Evolutionary conservation across 2,888 invertebrate species (phyloP).

Genomic region (Apotomis turbidana): DNA sequence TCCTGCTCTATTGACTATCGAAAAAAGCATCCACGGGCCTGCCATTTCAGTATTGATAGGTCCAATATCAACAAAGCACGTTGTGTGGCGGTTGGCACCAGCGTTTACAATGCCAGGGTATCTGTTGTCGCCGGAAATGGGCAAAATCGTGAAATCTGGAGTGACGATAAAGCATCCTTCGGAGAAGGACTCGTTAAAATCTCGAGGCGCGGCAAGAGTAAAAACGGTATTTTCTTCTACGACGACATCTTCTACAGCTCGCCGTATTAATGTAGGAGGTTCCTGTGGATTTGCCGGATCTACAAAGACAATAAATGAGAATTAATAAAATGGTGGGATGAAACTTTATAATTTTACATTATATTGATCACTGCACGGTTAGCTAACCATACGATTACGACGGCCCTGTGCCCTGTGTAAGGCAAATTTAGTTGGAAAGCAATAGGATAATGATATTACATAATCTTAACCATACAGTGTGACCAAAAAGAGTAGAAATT

Average conservation of each 20-base stretch:
- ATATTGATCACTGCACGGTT: too few species aligned
- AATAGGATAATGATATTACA: too few species aligned
- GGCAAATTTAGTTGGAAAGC: too few species aligned
- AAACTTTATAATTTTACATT: too few species aligned
- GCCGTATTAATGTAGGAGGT: constrained; percentile 22
- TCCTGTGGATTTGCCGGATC: constrained; percentile 32
- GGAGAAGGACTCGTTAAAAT: constrained; percentile 23
- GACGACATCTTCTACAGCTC: constrained; percentile 20
- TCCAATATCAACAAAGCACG: constrained; percentile 34
- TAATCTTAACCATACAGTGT: too few species aligned
- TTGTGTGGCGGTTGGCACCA: constrained; percentile 29
- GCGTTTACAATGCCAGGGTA: constrained; percentile 35
- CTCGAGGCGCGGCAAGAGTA: constrained; percentile 24
- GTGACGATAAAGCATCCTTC: constrained; percentile 35
- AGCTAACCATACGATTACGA: too few species aligned
- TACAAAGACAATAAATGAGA: background rate
- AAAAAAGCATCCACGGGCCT: constrained; percentile 28
- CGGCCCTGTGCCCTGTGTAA: too few species aligned
- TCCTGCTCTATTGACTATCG: constrained; percentile 29
- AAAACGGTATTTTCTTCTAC: constrained; percentile 31
- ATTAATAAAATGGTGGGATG: background rate
- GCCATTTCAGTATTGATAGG: constrained; percentile 34
- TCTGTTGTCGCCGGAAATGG: constrained; percentile 27
- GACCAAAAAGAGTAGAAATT: too few species aligned
- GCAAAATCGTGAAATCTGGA: constrained; percentile 26